phyloP scores from a whole-genome alignment of 1,140 invertebrate genomes.

The Bombus confusus region DNA sequence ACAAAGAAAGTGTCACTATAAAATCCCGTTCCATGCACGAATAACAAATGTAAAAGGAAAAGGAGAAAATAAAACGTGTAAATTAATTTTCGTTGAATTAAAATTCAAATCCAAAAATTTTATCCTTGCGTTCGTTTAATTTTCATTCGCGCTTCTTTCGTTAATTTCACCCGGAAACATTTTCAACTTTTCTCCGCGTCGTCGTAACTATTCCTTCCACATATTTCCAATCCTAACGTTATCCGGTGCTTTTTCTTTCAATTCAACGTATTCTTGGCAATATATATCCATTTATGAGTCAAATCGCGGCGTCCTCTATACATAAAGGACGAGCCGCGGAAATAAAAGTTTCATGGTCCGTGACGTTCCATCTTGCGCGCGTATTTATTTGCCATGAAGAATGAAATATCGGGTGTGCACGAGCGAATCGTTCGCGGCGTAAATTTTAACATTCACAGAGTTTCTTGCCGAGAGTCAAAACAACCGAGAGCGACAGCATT shows the following conservation, averaged over 20 bases:
- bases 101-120: neutral
- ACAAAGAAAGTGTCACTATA: neutral
- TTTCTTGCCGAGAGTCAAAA: neutral
- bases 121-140: neutral
- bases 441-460: neutral
- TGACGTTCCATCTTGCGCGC: neutral
- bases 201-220: neutral
- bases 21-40: neutral
- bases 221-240: neutral
- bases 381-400: constrained; percentile 29
- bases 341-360: constrained; percentile 30
- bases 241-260: neutral
- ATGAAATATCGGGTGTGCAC: constrained; percentile 5
- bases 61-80: neutral
- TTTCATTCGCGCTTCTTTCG: neutral
- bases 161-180: neutral
- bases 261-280: constrained; percentile 8
- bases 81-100: neutral
- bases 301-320: neutral
- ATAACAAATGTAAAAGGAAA: neutral
- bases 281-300: constrained; percentile 16
- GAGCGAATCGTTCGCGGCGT: constrained; percentile 1
- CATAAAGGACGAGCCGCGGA: neutral
- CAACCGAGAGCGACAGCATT: neutral
- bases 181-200: neutral